Evolutionary conservation across 2,888 invertebrate species (phyloP).

Genomic region (Alitta virens): DNA sequence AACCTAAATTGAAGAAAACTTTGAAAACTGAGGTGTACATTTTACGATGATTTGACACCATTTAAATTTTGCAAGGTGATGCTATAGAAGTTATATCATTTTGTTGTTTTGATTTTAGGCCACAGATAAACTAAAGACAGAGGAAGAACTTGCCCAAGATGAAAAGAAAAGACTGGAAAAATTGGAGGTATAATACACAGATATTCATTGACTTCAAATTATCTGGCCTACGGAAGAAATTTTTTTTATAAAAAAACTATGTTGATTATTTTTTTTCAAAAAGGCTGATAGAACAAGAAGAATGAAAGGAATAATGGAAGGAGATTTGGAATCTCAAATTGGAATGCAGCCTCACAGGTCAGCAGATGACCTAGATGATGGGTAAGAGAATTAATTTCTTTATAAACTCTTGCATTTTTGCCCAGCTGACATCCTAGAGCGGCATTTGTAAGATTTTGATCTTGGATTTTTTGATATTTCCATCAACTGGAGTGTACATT

Average conservation of each 20-base stretch:
- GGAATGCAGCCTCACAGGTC: slow-evolving; percentile 65
- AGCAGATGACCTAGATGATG: slow-evolving; percentile 86
- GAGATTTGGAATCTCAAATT: slow-evolving; percentile 16
- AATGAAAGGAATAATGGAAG: slow-evolving; percentile 67
- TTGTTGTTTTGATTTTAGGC: slow-evolving; percentile 59
- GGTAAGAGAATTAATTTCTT: slow-evolving; percentile 49
- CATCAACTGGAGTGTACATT: no score
- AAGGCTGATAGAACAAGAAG: slow-evolving; percentile 69
- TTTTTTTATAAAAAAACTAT: no score
- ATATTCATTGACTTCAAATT: background rate
- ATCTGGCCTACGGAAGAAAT: no score
- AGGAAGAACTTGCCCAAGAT: slow-evolving; percentile 77
- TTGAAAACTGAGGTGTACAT: no score
- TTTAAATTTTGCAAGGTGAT: no score
- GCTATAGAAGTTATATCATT: no score
- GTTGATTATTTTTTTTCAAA: background rate
- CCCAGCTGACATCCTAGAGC: no score
- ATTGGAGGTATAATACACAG: slow-evolving; percentile 66
- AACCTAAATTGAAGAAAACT: no score
- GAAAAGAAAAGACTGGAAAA: slow-evolving; percentile 75
- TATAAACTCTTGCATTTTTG: no score
- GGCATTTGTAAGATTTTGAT: no score
- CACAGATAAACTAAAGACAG: slow-evolving; percentile 77
- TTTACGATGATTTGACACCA: no score
- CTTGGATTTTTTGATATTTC: no score